Evolutionary conservation across 1,140 invertebrate species (phyloP), one percentile per base, ranked within the genome.

Genomic region (Listronotus bonariensis): DNA sequence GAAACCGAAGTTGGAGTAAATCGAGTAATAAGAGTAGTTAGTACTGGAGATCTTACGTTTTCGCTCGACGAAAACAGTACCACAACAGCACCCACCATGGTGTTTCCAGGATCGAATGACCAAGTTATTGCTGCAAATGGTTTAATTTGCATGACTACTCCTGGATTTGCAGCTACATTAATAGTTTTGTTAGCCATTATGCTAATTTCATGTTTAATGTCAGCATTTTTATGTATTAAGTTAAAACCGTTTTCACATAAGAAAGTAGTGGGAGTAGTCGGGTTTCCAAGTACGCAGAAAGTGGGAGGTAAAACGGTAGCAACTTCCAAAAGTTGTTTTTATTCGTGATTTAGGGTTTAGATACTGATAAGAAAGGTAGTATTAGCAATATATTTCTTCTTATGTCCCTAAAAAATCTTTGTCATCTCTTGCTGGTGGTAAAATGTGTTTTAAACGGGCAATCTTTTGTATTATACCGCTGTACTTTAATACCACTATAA

Each of bases 91-190:
- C 86, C 85, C 68, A 88, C 89, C 0, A 86, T 91, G 79, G 85
- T 90, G 1, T 88, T 89, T 71, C 88, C 89, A 3, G 81, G 81
- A 18, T 74, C 80, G 62, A 80, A 81, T 68, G 84, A 87, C 74
- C 55, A 80, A 62, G 55, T 73, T 17, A 68, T 76, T 6, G 45
- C 72, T 11, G 69, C 74, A 8, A 67, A 43, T 26, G 86, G 87
- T 14, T 81, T 93, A 66, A 93, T 96, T 57, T 96, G 93, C 77
- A 95, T 96, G 91, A 95, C 93, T 0, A 93, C 92, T 2, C 89
- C 92, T 11, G 91, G 92, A 0, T 95, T 96, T 76, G 89, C 92
- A 36, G 88, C 92, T 6, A 92, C 92, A 8, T 81, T 96, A 8
- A 85, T 93, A 34, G 83, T 95, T 11, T 82, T 96, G 4, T 81